Conservation (phyloP, 2,888 invertebrate genomes). For the Metallyticus violacea region DNA sequence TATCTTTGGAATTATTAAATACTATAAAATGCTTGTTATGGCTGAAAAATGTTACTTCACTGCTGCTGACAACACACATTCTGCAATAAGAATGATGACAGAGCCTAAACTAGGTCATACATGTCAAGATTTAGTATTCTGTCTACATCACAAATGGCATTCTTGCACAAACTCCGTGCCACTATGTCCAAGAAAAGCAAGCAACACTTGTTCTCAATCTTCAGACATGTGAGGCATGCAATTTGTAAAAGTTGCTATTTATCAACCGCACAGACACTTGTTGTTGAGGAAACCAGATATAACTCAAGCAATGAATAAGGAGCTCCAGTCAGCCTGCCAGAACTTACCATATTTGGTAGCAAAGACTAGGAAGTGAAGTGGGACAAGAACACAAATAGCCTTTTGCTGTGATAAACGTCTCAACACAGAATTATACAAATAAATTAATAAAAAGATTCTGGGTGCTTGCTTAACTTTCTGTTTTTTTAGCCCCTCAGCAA, state of each 20-base stretch:
- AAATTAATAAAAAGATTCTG: not conserved
- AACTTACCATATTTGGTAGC: not conserved
- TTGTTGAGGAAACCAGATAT: not conserved
- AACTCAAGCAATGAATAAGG: not conserved
- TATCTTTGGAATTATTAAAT: no score
- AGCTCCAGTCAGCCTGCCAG: not conserved
- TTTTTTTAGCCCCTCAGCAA: not conserved
- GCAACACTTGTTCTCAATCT: not conserved
- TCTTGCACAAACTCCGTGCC: no score
- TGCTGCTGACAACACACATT: not conserved
- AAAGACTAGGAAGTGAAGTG: constrained; percentile 9
- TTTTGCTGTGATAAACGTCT: no score
- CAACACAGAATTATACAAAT: not conserved
- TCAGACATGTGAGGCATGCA: not conserved
- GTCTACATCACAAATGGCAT: not conserved
- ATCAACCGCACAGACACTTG: not conserved
- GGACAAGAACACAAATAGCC: not conserved
- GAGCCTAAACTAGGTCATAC: not conserved
- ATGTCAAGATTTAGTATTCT: not conserved
- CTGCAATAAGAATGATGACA: not conserved
- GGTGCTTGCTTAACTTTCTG: not conserved
- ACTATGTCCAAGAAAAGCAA: no score
- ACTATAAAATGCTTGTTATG: not conserved
- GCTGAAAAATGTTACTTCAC: not conserved
- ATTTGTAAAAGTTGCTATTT: not conserved